A percentile compares a stretch with the other conserved stretches of the same genome.
Evolutionary conservation across 2,797 vertebrate species (phyloP).

Genomic region (Crocodylus rhombifer): DNA sequence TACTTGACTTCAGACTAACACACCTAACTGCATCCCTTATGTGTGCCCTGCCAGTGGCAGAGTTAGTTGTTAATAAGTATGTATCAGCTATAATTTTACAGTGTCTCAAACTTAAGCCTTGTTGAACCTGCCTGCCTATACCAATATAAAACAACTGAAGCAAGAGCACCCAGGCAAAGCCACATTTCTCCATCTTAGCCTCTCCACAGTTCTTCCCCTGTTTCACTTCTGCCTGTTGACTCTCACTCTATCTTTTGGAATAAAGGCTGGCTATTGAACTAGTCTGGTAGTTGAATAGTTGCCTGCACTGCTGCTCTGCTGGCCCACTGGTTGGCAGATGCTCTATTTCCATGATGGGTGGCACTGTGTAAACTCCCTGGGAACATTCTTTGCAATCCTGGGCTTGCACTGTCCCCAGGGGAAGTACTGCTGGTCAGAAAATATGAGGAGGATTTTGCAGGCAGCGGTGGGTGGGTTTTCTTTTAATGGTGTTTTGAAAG

Average conservation of each 20-base stretch:
- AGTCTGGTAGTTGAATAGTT: neutral
- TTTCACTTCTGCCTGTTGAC: neutral
- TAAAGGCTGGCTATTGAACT: neutral
- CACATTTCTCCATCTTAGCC: neutral
- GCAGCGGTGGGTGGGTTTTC: neutral
- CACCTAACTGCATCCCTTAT: too few species aligned
- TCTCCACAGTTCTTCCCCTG: neutral
- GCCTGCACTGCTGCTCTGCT: neutral
- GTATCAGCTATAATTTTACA: too few species aligned
- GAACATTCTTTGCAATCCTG: constrained; percentile 22
- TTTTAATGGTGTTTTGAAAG: constrained; percentile 7
- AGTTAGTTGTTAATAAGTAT: too few species aligned
- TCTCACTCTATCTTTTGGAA: neutral
- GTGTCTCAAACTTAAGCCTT: neutral
- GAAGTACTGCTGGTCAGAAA: neutral
- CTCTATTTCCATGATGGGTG: neutral
- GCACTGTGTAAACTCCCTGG: neutral
- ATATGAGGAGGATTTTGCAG: neutral
- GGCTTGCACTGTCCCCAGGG: neutral
- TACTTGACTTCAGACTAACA: too few species aligned
- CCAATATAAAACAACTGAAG: neutral
- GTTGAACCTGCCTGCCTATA: neutral
- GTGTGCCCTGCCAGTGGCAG: too few species aligned
- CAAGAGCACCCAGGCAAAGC: neutral
- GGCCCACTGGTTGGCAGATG: neutral